Evolutionary conservation across 2,888 invertebrate species (phyloP), one percentile per base, ranked within the genome.

Genomic region (Notocelia uddmanniana): DNA sequence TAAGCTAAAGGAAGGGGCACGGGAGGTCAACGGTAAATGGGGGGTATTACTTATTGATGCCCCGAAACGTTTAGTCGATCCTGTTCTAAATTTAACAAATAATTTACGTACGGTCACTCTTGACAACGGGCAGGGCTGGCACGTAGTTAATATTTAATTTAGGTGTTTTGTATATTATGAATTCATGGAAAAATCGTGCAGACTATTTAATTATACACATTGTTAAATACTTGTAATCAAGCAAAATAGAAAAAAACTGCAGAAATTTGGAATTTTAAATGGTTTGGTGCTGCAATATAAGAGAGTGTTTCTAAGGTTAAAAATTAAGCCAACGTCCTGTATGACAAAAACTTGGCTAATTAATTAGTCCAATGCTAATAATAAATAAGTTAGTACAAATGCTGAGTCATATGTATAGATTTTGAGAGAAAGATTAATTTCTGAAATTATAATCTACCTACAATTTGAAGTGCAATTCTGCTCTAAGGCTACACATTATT

Each of bases 51-150:
- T 92, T 93, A 93, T 92, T 91, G 91, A 91, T 89, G 89, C 89
- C 90, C 91, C 89, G 86, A 89, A 92, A 91, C 92, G 90, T 90
- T 93, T 92, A 92, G 86, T 85, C 89, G 91, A 91, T 92, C 87
- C 90, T 85, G 87, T 89, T 92, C 92, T 91, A 93, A 93, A 93
- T 93, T 92, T 90, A 91, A 91, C 92, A 89, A 91, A 93, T 93
- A 93, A 93, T 93, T 93, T 92, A 93, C 90, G 88, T 87, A 90
- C 90, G 89, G 90, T 89, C 91, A 90, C 86, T 90, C 88, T 86
- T 88, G 89, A 88, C 89, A 86, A 80, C 78, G 81, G 80, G 54
- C 71, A 76, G 74, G 74, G 75, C 48, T 75, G 75, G 1, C 73
- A 41, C 21, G 23, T 59, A 26, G 11, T 58, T 70, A 37, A 55